Percentiles rank a stretch among this genome's conserved stretches.
Conservation (phyloP, 92 coral and sea anemone species). For the Epizoanthus ramosus region DNA sequence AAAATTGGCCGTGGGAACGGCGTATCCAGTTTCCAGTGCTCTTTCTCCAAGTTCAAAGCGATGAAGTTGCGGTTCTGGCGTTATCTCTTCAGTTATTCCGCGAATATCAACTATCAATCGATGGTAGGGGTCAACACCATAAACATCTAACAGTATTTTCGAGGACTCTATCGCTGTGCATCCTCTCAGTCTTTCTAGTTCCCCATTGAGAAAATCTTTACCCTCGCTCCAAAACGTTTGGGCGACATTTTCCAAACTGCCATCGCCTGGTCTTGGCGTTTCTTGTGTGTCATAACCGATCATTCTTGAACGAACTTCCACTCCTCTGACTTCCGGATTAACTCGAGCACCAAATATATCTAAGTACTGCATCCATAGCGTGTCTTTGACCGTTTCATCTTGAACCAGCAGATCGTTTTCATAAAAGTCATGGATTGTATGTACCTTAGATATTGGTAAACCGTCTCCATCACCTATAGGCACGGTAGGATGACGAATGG, state of each 20-base stretch:
- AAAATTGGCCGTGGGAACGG: slow-evolving; percentile 38
- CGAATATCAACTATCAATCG: slow-evolving; percentile 24
- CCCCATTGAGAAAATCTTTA: neutral
- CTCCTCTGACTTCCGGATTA: neutral
- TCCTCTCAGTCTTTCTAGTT: slow-evolving; percentile 5
- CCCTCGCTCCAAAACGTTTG: slow-evolving; percentile 10
- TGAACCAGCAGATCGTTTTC: slow-evolving; percentile 26
- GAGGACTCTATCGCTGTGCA: neutral
- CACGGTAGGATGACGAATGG: neutral
- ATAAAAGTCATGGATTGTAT: slow-evolving; percentile 22
- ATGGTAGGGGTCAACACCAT: slow-evolving; percentile 23
- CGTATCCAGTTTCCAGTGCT: slow-evolving; percentile 33
- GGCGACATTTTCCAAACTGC: neutral
- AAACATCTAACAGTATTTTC: slow-evolving; percentile 25
- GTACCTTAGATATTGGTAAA: slow-evolving; percentile 12
- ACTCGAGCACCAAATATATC: slow-evolving; percentile 9
- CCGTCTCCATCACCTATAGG: slow-evolving; percentile 29
- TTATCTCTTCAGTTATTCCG: slow-evolving; percentile 2
- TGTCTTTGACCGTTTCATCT: neutral
- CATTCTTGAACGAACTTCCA: slow-evolving; percentile 7
- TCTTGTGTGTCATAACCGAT: slow-evolving; percentile 50
- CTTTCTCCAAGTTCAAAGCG: slow-evolving; percentile 30
- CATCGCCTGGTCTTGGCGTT: slow-evolving; percentile 15
- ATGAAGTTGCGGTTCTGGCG: slow-evolving; percentile 12
- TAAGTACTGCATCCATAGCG: slow-evolving; percentile 12